Evolutionary conservation across 1,140 invertebrate genomes (phyloP), one percentile per base, ranked within the genome.

Genomic region (Magallana angulata): DNA sequence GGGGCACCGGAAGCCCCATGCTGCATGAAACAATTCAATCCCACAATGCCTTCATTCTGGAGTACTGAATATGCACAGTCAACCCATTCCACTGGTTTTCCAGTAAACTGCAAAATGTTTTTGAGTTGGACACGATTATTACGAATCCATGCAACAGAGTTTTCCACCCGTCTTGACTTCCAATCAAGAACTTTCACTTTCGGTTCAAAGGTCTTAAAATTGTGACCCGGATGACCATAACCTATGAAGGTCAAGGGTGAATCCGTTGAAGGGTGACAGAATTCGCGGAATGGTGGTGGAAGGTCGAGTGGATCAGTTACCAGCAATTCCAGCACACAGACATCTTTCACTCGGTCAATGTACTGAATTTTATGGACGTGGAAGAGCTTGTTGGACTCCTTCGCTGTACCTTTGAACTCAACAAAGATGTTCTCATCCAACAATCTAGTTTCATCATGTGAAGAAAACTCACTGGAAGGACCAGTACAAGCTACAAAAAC

Each of bases 41-140:
- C 68, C 7, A 71, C 68, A 8, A 71, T 36, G 12, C 68, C 68
- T 71, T 71, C 68, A 24, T 71, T 71, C 0, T 24, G 18, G 36
- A 71, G 68, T 0, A 71, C 36, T 11, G 68, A 11, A 30, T 71
- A 71, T 3, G 68, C 68, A 71, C 30, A 30, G 18, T 71, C 68
- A 24, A 71, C 68, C 68, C 68, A 71, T 71, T 71, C 68, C 24
- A 71, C 68, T 9, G 68, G 68, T 71, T 71, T 71, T 36, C 68
- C 68, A 12, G 7, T 71, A 24, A 71, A 36, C 12, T 71, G 68
- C 12, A 71, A 24, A 71, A 71, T 71, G 18, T 71, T 71, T 71
- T 71, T 71, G 7, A 71, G 68, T 11, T 71, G 18, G 11, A 71
- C 24, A 11, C 11, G 24, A 30, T 71, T 18, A 11, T 71, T 18